phyloP scores from a whole-genome alignment of 1,140 invertebrate genomes.

The Conus betulinus region DNA sequence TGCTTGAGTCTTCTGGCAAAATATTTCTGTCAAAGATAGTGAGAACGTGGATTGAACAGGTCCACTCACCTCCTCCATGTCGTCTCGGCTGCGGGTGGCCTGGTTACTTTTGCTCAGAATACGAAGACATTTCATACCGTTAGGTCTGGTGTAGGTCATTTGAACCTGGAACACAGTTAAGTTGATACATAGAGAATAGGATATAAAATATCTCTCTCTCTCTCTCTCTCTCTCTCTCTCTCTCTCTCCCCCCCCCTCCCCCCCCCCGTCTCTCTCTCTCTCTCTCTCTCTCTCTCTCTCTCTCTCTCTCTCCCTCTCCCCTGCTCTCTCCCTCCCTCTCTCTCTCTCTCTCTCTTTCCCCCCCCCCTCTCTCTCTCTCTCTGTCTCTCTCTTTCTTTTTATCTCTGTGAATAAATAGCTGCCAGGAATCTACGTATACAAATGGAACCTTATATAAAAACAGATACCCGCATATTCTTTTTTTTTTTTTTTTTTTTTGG shows the following conservation, averaged over 20 bases:
- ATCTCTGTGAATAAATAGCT: no score
- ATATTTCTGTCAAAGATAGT: not conserved
- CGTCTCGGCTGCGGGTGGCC: slow-evolving; percentile 49
- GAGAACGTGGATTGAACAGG: not conserved
- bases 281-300: no score
- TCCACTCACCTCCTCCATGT: slow-evolving; percentile 59
- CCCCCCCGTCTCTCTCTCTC: no score
- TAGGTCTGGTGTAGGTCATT: slow-evolving; percentile 60
- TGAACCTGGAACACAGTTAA: slow-evolving; percentile 50
- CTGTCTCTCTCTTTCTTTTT: no score
- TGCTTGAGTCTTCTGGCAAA: not conserved
- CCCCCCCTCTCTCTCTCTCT: not conserved
- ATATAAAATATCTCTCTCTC: not conserved
- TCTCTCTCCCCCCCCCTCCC: no score
- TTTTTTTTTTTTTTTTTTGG: no score
- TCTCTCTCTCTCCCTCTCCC: no score
- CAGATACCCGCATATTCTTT: no score
- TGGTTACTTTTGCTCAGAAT: slow-evolving; percentile 53
- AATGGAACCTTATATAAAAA: no score
- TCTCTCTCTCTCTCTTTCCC: not conserved
- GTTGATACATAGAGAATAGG: not conserved
- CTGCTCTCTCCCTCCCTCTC: no score
- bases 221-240: no score
- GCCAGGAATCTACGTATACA: no score
- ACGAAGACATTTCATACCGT: slow-evolving; percentile 64